Base-by-base conservation (phyloP, 2,888 invertebrate species). In the Hemistola chrysoprasaria region DNA sequence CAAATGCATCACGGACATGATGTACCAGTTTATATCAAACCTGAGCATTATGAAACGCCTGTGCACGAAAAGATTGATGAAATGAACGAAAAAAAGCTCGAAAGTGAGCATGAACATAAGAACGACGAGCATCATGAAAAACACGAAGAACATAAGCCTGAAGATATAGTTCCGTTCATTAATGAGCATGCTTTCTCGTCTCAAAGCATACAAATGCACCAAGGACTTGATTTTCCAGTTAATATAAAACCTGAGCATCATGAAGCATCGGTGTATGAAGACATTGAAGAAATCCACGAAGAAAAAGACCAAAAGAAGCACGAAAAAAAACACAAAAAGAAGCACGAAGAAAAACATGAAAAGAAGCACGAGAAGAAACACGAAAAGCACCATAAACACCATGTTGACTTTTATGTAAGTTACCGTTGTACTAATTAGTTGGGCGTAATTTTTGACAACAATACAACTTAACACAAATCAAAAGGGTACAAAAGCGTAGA, bases 401-500 rank as follows among this genome's bases (percentile, higher is more conserved):
- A 56, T 40, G 49, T 56, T 22, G 59, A 62, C 21, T 52, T 52
- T 24, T 57, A 57, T 35, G 59, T 58, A 45, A 45, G 50, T 47
- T 22, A 29, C 8, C 3, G 16, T 16, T 16, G 3, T 4, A 16
- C 16, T 16, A 9, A 8, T 10, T n/a, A n/a, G n/a, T n/a, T n/a
- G n/a, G n/a, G n/a, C n/a, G n/a, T n/a, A n/a, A n/a, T n/a, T n/a
- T n/a, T n/a, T n/a, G n/a, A n/a, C n/a, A n/a, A n/a, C n/a, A n/a
- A n/a, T n/a, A n/a, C n/a, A n/a, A n/a, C n/a, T n/a, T n/a, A n/a
- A n/a, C n/a, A n/a, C n/a, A n/a, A n/a, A n/a, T n/a, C n/a, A n/a
- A n/a, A n/a, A n/a, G n/a, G n/a, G n/a, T n/a, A n/a, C n/a, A n/a
- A n/a, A n/a, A n/a, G n/a, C n/a, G n/a, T n/a, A n/a, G n/a, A n/a